Conservation (phyloP, 2,113 vertebrate genomes). For the Ciconia boyciana region DNA sequence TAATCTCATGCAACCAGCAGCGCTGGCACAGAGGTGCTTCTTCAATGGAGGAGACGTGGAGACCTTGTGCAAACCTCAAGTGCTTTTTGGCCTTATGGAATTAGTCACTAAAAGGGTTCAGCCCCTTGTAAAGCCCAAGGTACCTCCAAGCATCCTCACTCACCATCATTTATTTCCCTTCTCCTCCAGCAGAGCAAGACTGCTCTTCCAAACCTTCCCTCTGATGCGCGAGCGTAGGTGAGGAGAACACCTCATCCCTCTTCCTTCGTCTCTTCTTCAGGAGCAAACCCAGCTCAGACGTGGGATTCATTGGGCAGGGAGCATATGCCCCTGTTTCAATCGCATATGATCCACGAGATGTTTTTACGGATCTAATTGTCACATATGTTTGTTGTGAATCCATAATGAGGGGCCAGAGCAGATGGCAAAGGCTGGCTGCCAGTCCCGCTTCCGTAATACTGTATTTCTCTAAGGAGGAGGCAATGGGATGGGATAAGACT, state of each 20-base stretch:
- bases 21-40: neutral
- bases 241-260: neutral
- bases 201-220: neutral
- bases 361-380: constrained; percentile 51
- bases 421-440: constrained; percentile 59
- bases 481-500: neutral
- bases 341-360: neutral
- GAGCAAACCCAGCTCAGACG: neutral
- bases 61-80: neutral
- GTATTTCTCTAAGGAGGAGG: neutral
- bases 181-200: neutral
- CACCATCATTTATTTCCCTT: neutral
- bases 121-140: neutral
- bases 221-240: neutral
- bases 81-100: neutral
- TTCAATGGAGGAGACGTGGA: rapidly evolving
- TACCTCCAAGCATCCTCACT: neutral
- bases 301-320: constrained; percentile 12
- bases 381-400: constrained; percentile 57
- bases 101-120: rapidly evolving
- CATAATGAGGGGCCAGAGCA: constrained; percentile 59
- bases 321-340: neutral
- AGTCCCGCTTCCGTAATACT: neutral
- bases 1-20: neutral
- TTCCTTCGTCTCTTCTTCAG: neutral